A percentile compares a stretch with the other conserved stretches of the same genome.
Evolutionary conservation across 2,888 invertebrate genomes (phyloP).

Genomic region (Dexiosoma caninum): DNA sequence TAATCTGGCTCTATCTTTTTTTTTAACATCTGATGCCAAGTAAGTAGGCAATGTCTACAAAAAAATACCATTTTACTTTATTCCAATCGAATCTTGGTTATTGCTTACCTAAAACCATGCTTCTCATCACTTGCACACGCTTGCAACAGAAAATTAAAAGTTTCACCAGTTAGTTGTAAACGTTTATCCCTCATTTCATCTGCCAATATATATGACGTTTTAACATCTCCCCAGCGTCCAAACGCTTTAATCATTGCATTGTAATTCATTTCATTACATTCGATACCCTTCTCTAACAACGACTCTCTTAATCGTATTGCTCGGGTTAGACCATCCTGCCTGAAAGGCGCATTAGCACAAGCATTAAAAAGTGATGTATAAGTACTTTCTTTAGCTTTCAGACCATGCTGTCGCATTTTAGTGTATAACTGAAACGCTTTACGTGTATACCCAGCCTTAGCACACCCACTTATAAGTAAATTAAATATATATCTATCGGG

Average conservation of each 20-base stretch:
- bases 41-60: conserved; percentile 84
- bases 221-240: conserved; percentile 88
- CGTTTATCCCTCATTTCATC: conserved; percentile 88
- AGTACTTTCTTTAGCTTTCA: conserved; percentile 84
- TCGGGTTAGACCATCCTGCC: conserved; percentile 83
- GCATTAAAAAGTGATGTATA: conserved; percentile 93
- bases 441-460: conserved; percentile 88
- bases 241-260: conserved; percentile 95
- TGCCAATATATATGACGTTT: conserved; percentile 87
- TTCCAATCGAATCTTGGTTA: neutral
- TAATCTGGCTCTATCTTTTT: conserved; percentile 83
- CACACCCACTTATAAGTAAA: conserved; percentile 90
- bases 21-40: conserved; percentile 90
- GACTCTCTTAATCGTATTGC: conserved; percentile 83
- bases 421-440: conserved; percentile 91
- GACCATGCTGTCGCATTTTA: conserved; percentile 87
- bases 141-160: conserved; percentile 89
- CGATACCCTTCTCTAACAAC: conserved; percentile 84
- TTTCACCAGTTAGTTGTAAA: conserved; percentile 82
- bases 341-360: conserved; percentile 88
- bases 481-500: conserved; percentile 90
- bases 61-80: neutral
- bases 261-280: conserved; percentile 87
- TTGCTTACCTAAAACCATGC: conserved; percentile 82
- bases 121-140: conserved; percentile 89